Conservation (phyloP, 2,888 invertebrate genomes). For the Thumatha senex region DNA sequence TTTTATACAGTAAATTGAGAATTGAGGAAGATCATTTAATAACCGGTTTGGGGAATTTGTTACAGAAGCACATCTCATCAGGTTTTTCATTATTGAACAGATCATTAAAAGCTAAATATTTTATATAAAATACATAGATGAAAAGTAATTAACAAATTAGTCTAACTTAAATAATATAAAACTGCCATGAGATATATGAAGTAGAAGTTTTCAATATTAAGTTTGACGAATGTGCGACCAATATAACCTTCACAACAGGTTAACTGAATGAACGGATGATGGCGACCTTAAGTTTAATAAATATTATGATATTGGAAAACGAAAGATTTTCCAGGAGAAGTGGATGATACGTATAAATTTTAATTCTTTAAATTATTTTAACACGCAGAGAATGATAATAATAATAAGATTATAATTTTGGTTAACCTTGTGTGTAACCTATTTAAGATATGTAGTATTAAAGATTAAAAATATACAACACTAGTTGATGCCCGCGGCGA, state of each 20-base stretch:
- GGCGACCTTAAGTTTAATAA: conserved; percentile 43
- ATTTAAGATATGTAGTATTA: no score
- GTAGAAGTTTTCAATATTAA: conserved; percentile 52
- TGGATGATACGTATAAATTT: conserved; percentile 30
- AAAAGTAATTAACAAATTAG: background rate
- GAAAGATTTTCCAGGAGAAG: conserved; percentile 38
- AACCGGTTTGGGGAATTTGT: no score
- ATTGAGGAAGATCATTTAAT: no score
- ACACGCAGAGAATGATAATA: conserved; percentile 14
- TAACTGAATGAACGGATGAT: conserved; percentile 52
- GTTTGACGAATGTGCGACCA: conserved; percentile 39
- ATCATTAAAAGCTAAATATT: no score
- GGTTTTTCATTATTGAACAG: no score
- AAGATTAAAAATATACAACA: no score
- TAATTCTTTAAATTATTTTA: conserved; percentile 23
- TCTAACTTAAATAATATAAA: conserved; percentile 36
- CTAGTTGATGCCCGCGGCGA: no score
- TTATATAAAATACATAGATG: no score
- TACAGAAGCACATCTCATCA: no score
- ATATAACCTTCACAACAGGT: conserved; percentile 54
- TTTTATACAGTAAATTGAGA: no score
- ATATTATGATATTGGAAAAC: conserved; percentile 61
- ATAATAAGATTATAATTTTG: no score
- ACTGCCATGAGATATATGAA: conserved; percentile 43
- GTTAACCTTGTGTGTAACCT: no score